A percentile compares a stretch with the other conserved stretches of the same genome.
Conservation (phyloP, 2,113 vertebrate species). For the Plotosus lineatus region DNA sequence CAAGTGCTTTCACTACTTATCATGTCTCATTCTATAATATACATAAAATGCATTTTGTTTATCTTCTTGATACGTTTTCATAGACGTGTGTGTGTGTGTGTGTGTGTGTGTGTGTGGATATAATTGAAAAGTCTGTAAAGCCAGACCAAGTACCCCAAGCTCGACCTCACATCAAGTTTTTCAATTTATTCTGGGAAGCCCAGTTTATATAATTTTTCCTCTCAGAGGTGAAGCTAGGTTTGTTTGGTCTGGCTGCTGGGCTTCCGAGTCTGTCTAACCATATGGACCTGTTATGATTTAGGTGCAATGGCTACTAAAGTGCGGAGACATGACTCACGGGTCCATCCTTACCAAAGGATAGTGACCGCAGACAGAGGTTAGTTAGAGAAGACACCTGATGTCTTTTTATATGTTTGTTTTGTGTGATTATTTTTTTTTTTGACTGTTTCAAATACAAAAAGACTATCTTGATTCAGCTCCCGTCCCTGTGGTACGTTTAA, state of each 20-base stretch:
- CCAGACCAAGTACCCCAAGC: conserved; percentile 44
- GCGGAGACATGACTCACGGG: conserved; percentile 82
- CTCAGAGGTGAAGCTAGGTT: background rate
- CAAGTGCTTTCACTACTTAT: conserved; percentile 52
- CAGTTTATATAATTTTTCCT: too few relatives aligned
- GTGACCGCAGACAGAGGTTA: conserved; percentile 86
- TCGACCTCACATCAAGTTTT: background rate
- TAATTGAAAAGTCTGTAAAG: conserved; percentile 58
- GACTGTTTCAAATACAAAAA: background rate
- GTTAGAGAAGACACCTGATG: conserved; percentile 73
- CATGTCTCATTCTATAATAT: conserved; percentile 22
- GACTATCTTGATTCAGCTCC: background rate
- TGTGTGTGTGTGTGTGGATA: conserved; percentile 55
- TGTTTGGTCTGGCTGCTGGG: background rate
- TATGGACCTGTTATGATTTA: conserved; percentile 82
- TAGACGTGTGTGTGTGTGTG: conserved; percentile 67
- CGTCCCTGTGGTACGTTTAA: background rate
- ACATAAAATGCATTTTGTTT: conserved; percentile 53
- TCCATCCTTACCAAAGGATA: conserved; percentile 89
- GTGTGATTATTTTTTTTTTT: conserved; percentile 6
- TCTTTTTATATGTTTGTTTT: conserved; percentile 49
- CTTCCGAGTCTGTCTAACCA: conserved; percentile 67
- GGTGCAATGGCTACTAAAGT: conserved; percentile 86
- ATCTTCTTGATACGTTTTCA: background rate
- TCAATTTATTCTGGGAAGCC: too few relatives aligned